These are phyloP conservation scores for Drosophila acutilabella DNA, from an alignment of 2,888 invertebrate genomes.

Conservation along the genomic window DNA sequence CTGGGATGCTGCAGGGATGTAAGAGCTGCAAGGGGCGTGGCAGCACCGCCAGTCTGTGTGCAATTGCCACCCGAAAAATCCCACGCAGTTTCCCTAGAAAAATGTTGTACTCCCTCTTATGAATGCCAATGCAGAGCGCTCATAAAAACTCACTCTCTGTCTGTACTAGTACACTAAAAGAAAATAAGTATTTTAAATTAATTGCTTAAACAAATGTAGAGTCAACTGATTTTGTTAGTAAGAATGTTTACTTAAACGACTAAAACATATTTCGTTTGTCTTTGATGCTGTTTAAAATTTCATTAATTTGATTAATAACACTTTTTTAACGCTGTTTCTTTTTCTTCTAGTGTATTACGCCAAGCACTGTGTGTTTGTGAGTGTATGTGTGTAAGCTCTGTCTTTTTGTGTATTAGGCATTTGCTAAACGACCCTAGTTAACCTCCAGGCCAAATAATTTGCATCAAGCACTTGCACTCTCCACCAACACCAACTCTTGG, in stretches of 20 bases:
- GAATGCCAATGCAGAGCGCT: constrained; percentile 71
- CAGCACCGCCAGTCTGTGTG: constrained; percentile 31
- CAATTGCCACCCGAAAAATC: constrained; percentile 29
- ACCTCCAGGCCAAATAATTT: constrained; percentile 80
- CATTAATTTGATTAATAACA: no score
- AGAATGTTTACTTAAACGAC: no score
- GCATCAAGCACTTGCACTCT: constrained; percentile 79
- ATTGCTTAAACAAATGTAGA: no score
- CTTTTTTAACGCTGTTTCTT: no score
- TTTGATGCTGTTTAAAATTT: no score
- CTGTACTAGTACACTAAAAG: constrained; percentile 9
- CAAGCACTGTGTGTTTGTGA: constrained; percentile 31
- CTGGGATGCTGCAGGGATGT: not conserved
- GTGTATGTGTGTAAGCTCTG: constrained; percentile 37
- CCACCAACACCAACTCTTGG: constrained; percentile 38
- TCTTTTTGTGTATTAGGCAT: constrained; percentile 73
- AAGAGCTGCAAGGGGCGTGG: constrained; percentile 3
- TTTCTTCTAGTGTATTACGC: constrained; percentile 14
- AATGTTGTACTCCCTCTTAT: constrained; percentile 69
- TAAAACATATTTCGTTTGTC: no score
- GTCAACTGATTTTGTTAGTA: no score
- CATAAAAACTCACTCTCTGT: constrained; percentile 61
- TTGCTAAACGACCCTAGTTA: constrained; percentile 81
- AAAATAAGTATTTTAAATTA: no score
- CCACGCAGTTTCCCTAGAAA: constrained; percentile 45